Evolutionary conservation across 2,113 vertebrate species (phyloP).

Genomic region (Prochilodus magdalenae): DNA sequence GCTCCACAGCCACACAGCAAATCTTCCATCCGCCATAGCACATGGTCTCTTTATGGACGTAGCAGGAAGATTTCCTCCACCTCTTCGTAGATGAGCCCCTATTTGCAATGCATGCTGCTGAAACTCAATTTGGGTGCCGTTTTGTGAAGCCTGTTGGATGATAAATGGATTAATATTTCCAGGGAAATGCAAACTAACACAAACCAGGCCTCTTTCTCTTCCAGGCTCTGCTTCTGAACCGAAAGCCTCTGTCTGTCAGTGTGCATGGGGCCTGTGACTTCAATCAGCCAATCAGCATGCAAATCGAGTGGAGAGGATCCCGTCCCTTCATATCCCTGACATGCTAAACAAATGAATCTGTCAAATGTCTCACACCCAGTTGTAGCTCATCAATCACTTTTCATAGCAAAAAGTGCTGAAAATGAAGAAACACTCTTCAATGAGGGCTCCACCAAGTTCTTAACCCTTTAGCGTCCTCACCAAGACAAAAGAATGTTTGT

Average conservation of each 20-base stretch:
- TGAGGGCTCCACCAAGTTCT: neutral
- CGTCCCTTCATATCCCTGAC: constrained; percentile 7
- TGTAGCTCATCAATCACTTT: neutral
- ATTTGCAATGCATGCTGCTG: constrained; percentile 16
- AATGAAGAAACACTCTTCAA: neutral
- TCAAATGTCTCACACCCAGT: neutral
- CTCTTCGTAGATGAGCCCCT: neutral
- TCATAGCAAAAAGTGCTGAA: neutral
- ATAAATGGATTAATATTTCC: constrained; percentile 37
- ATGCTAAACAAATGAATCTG: neutral
- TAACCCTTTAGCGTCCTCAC: neutral
- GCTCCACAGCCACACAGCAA: neutral
- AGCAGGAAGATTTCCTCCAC: neutral
- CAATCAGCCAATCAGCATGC: constrained; percentile 5
- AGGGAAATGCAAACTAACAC: neutral
- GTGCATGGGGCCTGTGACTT: neutral
- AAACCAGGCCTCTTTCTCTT: neutral
- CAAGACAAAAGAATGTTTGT: no score
- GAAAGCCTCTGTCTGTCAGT: neutral
- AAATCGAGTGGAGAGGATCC: neutral
- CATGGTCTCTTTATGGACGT: neutral
- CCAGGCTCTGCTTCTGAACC: neutral
- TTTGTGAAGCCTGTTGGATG: constrained; percentile 14
- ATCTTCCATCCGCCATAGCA: neutral
- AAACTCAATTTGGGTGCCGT: constrained; percentile 29